Evolutionary conservation across 2,888 invertebrate species (phyloP).

Genomic region (Hypselothyrea guttata): DNA sequence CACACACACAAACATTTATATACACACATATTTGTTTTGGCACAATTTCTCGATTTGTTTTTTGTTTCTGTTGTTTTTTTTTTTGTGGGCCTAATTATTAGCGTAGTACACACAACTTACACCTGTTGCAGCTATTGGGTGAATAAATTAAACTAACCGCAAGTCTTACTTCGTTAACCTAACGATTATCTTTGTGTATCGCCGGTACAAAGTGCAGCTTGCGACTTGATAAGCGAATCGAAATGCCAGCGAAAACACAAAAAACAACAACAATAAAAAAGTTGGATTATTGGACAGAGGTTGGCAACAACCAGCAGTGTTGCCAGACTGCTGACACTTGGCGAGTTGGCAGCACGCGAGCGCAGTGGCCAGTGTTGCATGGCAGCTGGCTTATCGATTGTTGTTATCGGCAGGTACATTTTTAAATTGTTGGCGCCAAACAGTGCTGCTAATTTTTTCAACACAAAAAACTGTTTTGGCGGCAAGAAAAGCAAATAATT

Average conservation of each 20-base stretch:
- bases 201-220: constrained; percentile 47
- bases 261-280: constrained; percentile 23
- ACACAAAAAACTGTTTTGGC: no score
- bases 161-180: constrained; percentile 15
- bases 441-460: no score
- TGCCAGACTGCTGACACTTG: constrained; percentile 26
- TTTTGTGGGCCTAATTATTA: background rate
- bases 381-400: no score
- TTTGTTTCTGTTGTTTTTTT: background rate
- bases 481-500: no score
- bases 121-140: background rate
- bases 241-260: constrained; percentile 17
- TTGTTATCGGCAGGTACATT: no score
- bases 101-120: constrained; percentile 18
- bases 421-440: no score
- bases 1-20: background rate
- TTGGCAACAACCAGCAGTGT: constrained; percentile 8
- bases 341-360: background rate
- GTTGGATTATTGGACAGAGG: constrained; percentile 25
- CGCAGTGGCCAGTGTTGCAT: no score
- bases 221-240: constrained; percentile 30
- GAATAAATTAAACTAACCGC: constrained; percentile 18
- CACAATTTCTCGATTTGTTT: background rate
- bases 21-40: background rate
- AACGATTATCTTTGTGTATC: constrained; percentile 26